phyloP scores from a whole-genome alignment of 1,140 invertebrate species.

The Phocides pigmalion region DNA sequence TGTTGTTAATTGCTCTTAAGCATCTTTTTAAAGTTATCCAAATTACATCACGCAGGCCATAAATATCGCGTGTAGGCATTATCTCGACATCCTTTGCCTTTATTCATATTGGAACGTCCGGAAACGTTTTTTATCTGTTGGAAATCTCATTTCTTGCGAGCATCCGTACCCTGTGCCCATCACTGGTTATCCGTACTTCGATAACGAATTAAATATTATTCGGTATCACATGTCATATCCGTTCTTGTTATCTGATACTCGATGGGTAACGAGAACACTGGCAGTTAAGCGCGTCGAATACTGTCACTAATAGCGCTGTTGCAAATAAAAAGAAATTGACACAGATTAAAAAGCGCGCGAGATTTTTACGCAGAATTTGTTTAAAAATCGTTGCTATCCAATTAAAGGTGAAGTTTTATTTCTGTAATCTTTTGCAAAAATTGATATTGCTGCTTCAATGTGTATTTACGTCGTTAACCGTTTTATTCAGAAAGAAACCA shows the following conservation, averaged over 20 bases:
- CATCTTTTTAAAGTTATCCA: slow-evolving; percentile 5
- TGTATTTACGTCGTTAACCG: not conserved
- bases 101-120: slow-evolving; percentile 20
- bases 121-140: slow-evolving; percentile 40
- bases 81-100: slow-evolving; percentile 31
- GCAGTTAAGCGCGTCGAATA: slow-evolving; percentile 27
- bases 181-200: slow-evolving; percentile 25
- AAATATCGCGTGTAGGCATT: slow-evolving; percentile 23
- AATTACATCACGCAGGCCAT: slow-evolving; percentile 26
- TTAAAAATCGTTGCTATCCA: slow-evolving; percentile 5
- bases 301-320: slow-evolving; percentile 22
- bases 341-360: slow-evolving; percentile 29
- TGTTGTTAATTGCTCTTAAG: not conserved
- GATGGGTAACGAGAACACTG: slow-evolving; percentile 25
- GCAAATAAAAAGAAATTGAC: slow-evolving; percentile 27
- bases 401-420: not conserved
- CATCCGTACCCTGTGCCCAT: slow-evolving; percentile 37
- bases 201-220: slow-evolving; percentile 35
- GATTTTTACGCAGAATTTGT: slow-evolving; percentile 4
- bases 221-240: slow-evolving; percentile 48
- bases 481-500: not conserved
- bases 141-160: slow-evolving; percentile 48
- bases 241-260: slow-evolving; percentile 39
- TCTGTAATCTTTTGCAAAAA: not conserved
- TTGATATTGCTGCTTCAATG: not conserved